These are phyloP conservation scores for Pipa parva DNA, from an alignment of 2,113 vertebrate genomes.

Conservation along the genomic window DNA sequence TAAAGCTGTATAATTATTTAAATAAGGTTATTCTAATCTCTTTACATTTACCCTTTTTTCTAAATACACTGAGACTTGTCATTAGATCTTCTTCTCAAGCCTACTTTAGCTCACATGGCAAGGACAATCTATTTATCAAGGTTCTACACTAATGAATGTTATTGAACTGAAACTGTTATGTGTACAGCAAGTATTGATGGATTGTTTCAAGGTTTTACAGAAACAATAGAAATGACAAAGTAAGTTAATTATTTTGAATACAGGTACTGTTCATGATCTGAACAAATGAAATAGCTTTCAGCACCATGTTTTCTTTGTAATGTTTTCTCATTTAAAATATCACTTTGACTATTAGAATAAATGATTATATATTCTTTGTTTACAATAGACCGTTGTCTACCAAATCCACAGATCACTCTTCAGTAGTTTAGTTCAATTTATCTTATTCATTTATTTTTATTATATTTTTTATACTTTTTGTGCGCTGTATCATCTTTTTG, in stretches of 20 bases:
- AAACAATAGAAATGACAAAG: conserved; percentile 3
- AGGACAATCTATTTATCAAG: conserved; percentile 21
- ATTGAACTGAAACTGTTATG: not conserved
- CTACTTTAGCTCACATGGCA: conserved; percentile 3
- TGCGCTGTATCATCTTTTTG: too few species aligned
- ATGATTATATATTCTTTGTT: too few species aligned
- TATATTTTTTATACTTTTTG: too few species aligned
- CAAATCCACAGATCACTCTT: too few species aligned
- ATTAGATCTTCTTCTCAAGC: not conserved
- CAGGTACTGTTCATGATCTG: not conserved
- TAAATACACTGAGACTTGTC: conserved; percentile 4
- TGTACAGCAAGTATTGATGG: not conserved
- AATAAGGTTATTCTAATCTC: conserved; percentile 6
- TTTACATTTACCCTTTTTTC: conserved; percentile 9
- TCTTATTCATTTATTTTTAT: too few species aligned
- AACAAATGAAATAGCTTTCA: not conserved
- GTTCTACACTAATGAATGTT: conserved; percentile 27
- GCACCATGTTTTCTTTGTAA: not conserved
- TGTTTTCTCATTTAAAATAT: not conserved
- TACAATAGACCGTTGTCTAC: too few species aligned
- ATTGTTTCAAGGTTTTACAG: conserved; percentile 2
- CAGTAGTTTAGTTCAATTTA: too few species aligned
- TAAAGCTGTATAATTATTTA: conserved; percentile 28
- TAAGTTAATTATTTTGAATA: not conserved
- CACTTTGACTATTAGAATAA: not conserved